phyloP scores from a whole-genome alignment of 2,797 vertebrate genomes.

The Florisuga fusca region DNA sequence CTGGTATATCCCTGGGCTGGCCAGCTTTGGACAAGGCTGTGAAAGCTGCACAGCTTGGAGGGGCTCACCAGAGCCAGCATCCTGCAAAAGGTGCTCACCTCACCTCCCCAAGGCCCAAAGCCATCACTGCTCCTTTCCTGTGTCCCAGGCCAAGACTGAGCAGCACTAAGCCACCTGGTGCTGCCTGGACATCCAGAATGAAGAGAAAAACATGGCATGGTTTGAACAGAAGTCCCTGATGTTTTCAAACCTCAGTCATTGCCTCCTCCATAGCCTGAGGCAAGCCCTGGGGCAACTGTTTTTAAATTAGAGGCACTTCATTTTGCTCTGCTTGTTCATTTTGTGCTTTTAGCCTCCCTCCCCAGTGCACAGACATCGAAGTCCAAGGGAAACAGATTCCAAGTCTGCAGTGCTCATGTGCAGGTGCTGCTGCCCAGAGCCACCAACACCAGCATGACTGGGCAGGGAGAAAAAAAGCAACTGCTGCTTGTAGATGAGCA shows the following conservation, averaged over 20 bases:
- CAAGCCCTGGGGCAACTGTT: not conserved
- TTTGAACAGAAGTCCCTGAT: not conserved
- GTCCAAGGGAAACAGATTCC: not conserved
- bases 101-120: not conserved
- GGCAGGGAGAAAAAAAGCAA: not conserved
- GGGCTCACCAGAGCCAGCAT: not conserved
- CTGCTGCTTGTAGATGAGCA: not conserved
- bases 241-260: accelerated
- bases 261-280: not conserved
- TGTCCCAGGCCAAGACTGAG: not conserved
- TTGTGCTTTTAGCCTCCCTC: not conserved
- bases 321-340: not conserved
- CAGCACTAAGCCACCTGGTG: not conserved
- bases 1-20: not conserved
- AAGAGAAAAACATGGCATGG: not conserved
- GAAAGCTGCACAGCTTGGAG: not conserved
- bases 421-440: not conserved
- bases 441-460: not conserved
- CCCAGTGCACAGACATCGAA: not conserved
- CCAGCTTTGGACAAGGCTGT: not conserved
- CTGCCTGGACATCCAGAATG: constrained; percentile 24
- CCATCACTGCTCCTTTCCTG: not conserved
- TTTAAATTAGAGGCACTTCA: not conserved
- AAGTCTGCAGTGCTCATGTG: accelerated
- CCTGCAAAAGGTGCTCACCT: not conserved